These are phyloP conservation scores for Cenopis cana DNA, from an alignment of 2,888 invertebrate genomes.

Conservation along the genomic window DNA sequence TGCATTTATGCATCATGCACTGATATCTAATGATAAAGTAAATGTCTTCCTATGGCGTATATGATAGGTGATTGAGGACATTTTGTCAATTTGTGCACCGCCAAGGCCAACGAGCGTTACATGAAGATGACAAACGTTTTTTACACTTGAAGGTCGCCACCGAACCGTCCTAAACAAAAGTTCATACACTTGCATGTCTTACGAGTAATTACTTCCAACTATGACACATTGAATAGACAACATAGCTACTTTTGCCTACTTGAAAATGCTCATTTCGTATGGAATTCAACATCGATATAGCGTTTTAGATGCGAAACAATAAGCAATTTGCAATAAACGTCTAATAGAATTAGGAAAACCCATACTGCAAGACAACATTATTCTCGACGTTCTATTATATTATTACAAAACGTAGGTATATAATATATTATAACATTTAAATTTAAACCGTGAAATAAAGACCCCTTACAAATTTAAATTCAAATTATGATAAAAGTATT, in stretches of 20 bases:
- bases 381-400: neutral
- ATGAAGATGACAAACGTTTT: slow-evolving; percentile 45
- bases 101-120: slow-evolving; percentile 44
- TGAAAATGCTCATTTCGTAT: slow-evolving; percentile 3
- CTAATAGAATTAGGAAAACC: neutral
- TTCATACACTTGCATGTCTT: slow-evolving; percentile 35
- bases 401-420: neutral
- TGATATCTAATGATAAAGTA: slow-evolving; percentile 7
- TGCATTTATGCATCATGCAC: slow-evolving; percentile 6
- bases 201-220: slow-evolving; percentile 43
- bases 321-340: neutral
- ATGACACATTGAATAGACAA: slow-evolving; percentile 7
- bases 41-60: slow-evolving; percentile 25
- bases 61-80: slow-evolving; percentile 41
- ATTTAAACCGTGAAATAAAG: neutral
- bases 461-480: no score
- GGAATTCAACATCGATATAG: neutral
- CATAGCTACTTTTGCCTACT: neutral
- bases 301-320: neutral
- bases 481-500: no score
- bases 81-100: slow-evolving; percentile 43
- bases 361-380: neutral
- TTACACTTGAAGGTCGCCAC: slow-evolving; percentile 39
- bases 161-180: slow-evolving; percentile 29
- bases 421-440: neutral